Conservation (phyloP, 2,888 invertebrate genomes). For the Patella caerulea region DNA sequence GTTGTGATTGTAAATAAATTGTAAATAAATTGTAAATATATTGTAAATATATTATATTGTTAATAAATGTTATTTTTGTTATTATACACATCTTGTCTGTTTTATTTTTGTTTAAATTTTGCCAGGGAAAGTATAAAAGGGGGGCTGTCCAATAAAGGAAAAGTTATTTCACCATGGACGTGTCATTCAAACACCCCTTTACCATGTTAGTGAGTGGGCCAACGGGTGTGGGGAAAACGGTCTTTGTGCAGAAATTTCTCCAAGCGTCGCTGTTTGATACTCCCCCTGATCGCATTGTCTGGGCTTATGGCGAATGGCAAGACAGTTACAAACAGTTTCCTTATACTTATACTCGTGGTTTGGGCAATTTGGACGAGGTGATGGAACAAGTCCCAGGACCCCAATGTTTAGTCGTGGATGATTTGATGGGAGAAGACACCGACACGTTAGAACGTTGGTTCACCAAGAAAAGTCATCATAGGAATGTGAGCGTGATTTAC, state of each 20-base stretch:
- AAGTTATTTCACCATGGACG: background rate
- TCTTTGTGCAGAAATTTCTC: background rate
- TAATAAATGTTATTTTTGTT: no score
- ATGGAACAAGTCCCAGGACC: background rate
- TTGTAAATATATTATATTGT: no score
- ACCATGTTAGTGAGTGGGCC: background rate
- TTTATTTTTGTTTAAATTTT: background rate
- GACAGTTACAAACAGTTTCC: background rate
- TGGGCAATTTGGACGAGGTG: background rate
- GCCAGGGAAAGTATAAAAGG: background rate
- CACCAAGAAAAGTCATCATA: constrained; percentile 16
- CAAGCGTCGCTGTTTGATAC: background rate
- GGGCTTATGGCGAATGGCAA: background rate
- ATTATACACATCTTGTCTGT: no score
- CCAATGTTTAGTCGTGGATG: constrained; percentile 12
- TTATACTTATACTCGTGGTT: background rate
- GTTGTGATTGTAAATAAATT: no score
- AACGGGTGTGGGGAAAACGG: background rate
- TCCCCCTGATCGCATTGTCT: background rate
- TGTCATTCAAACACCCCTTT: background rate
- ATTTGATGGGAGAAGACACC: constrained; percentile 4
- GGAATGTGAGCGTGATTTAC: constrained; percentile 19
- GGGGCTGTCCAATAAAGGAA: background rate
- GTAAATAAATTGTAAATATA: no score
- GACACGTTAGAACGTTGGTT: background rate